phyloP scores from a whole-genome alignment of 30 jellyfish, hydroid and myxozoan genomes.

The Phacellophora camtschatica region DNA sequence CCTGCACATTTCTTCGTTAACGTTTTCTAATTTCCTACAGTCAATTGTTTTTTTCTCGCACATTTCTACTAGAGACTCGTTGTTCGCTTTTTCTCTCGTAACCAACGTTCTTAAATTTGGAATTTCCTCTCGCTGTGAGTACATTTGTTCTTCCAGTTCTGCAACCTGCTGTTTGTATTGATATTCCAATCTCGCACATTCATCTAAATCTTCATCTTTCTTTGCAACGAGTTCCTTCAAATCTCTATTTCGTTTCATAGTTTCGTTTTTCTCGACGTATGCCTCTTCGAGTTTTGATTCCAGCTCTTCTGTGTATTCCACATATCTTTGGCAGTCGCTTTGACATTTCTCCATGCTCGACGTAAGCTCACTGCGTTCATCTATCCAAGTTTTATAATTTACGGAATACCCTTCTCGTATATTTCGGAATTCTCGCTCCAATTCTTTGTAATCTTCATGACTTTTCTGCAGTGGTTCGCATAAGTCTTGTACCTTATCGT shows the following conservation, averaged over 20 bases:
- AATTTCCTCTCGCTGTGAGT: not conserved
- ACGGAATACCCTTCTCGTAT: no score
- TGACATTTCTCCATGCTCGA: not conserved
- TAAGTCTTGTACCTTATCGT: no score
- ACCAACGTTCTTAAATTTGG: constrained; percentile 1
- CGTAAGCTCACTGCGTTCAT: no score
- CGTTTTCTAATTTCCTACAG: not conserved
- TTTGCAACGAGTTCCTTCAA: not conserved
- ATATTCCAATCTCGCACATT: not conserved
- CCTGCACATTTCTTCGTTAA: not conserved
- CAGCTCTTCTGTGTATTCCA: constrained; percentile 11
- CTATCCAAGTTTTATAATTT: no score
- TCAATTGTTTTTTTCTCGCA: not conserved
- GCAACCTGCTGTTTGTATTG: not conserved
- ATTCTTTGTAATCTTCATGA: no score
- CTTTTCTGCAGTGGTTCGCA: no score
- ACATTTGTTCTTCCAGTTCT: not conserved
- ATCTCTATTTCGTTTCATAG: not conserved
- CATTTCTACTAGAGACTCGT: not conserved
- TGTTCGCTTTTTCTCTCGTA: not conserved
- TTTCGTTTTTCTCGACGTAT: not conserved
- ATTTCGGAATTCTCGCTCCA: no score
- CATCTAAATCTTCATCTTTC: not conserved
- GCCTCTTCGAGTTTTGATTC: not conserved
- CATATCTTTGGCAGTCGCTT: constrained; percentile 14